A percentile compares a stretch with the other conserved stretches of the same genome.
Conservation (phyloP, 2,113 vertebrate species). For the Potamarius usumacintae region DNA sequence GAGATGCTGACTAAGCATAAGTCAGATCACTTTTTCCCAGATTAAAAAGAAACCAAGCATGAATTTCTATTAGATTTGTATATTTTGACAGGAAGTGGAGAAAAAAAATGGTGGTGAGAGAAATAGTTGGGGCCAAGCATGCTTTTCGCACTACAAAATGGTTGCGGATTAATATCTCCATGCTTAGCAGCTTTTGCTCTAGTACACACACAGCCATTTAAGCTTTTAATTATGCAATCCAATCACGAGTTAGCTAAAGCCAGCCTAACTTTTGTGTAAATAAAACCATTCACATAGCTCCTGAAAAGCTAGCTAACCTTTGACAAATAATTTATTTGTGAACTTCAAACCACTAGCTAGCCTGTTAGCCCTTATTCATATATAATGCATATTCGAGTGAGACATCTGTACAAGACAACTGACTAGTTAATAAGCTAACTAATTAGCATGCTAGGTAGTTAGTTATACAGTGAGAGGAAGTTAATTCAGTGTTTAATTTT, state of each 20-base stretch:
- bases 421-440: background rate
- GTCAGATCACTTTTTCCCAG: background rate
- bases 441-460: background rate
- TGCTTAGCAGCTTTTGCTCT: background rate
- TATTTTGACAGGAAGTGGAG: background rate
- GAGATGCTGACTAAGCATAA: background rate
- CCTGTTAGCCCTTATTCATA: background rate
- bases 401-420: background rate
- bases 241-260: background rate
- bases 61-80: slow-evolving; percentile 17
- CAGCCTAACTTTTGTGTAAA: background rate
- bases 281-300: too few relatives aligned
- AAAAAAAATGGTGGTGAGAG: background rate
- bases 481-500: background rate
- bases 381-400: background rate
- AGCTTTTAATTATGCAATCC: background rate
- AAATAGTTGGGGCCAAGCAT: background rate
- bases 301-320: background rate
- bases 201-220: background rate
- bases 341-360: background rate
- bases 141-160: background rate
- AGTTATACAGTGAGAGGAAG: background rate
- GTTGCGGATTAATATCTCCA: too few relatives aligned
- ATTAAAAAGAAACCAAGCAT: slow-evolving; percentile 31
- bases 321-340: background rate